Evolutionary conservation across 2,113 vertebrate species (phyloP).

Genomic region (Petroica traversi): DNA sequence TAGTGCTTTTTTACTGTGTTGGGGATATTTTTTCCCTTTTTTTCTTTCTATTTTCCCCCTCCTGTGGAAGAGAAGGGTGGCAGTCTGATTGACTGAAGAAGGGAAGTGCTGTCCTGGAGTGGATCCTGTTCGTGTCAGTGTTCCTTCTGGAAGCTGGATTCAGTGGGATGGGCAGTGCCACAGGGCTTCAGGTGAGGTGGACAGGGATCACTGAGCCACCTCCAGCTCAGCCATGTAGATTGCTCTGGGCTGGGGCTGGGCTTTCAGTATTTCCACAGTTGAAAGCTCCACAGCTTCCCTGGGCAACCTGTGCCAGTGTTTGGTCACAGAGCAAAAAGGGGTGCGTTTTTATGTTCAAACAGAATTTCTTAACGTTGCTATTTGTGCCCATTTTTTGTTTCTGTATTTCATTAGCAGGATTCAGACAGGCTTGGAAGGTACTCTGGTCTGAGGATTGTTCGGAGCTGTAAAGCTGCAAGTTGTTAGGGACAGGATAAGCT

Average conservation of each 20-base stretch:
- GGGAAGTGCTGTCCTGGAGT: neutral
- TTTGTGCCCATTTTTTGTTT: neutral
- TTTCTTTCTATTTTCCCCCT: too few relatives aligned
- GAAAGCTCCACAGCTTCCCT: neutral
- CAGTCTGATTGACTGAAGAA: neutral
- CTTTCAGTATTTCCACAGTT: neutral
- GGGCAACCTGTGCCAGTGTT: neutral
- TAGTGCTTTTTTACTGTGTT: neutral
- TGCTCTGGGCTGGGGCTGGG: neutral
- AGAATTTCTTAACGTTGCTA: neutral
- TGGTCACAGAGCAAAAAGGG: neutral
- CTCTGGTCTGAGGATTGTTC: neutral
- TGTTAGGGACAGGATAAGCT: neutral
- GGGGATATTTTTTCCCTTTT: too few relatives aligned
- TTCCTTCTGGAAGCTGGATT: neutral
- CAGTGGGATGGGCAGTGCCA: neutral
- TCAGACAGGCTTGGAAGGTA: neutral
- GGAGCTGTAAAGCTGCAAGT: neutral
- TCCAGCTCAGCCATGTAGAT: rapidly evolving
- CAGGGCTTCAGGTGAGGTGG: rapidly evolving
- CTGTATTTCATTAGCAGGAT: neutral
- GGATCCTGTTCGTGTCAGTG: neutral
- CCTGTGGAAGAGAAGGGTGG: neutral
- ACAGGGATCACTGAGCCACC: neutral
- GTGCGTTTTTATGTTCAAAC: neutral